Evolutionary conservation across 2,797 vertebrate species (phyloP).

Genomic region (Cercopithecus mitis): DNA sequence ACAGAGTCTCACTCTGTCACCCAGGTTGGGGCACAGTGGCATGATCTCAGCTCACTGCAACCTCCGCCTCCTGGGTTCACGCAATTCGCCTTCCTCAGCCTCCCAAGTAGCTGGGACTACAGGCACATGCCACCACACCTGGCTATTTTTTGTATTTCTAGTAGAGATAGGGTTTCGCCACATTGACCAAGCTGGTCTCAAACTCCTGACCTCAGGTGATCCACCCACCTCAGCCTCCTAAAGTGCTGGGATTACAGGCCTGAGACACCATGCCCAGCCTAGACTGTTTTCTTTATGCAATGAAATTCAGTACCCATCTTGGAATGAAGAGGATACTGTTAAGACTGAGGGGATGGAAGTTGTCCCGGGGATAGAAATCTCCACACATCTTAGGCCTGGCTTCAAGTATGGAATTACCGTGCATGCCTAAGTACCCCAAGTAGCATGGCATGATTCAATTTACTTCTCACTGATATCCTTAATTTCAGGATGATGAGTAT

Average conservation of each 20-base stretch:
- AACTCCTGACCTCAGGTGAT: not conserved
- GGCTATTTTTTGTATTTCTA: not conserved
- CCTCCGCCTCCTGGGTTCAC: fast-evolving
- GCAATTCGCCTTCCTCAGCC: too few relatives aligned
- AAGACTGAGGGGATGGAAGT: not conserved
- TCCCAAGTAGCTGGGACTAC: too few relatives aligned
- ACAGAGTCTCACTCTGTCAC: not conserved
- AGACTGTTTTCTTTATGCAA: not conserved
- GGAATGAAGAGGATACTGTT: not conserved
- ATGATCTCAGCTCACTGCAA: not conserved
- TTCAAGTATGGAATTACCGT: not conserved
- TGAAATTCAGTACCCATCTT: not conserved
- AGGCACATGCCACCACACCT: not conserved
- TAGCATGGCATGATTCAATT: not conserved
- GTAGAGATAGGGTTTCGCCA: not conserved
- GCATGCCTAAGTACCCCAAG: not conserved
- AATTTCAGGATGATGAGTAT: not conserved
- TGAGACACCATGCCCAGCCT: not conserved
- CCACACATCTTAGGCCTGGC: not conserved
- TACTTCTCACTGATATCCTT: not conserved
- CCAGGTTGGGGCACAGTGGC: not conserved
- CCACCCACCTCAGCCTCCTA: not conserved
- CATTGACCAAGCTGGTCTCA: not conserved
- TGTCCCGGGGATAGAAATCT: not conserved
- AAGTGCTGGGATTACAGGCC: not conserved